Conservation (phyloP, 2,888 invertebrate genomes). For the Morinoia aosen region DNA sequence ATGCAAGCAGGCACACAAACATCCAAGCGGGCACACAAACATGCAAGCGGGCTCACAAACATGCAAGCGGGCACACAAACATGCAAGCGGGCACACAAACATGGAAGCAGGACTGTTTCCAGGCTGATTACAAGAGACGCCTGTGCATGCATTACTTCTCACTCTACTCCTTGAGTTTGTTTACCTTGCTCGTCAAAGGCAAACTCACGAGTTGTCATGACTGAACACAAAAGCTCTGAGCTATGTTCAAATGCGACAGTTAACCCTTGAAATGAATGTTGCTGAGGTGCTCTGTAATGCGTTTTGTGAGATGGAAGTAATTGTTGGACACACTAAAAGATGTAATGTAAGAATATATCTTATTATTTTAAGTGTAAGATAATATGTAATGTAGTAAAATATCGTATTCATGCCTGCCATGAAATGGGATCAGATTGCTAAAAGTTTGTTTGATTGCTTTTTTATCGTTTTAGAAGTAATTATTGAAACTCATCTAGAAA, state of each 20-base stretch:
- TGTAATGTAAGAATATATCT: neutral
- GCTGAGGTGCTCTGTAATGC: neutral
- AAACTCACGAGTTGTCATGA: neutral
- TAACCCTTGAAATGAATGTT: neutral
- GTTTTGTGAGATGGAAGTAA: neutral
- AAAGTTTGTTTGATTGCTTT: too few species aligned
- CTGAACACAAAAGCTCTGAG: neutral
- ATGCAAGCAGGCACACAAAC: too few species aligned
- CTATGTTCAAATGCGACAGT: neutral
- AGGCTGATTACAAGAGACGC: too few species aligned
- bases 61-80: too few species aligned
- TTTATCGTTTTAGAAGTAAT: too few species aligned
- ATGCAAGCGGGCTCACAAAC: too few species aligned
- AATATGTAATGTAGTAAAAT: too few species aligned
- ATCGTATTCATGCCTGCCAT: too few species aligned
- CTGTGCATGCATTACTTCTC: neutral
- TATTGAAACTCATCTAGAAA: too few species aligned
- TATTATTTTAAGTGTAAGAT: neutral
- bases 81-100: too few species aligned
- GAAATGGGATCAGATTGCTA: too few species aligned
- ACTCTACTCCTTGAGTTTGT: neutral
- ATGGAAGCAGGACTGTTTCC: too few species aligned
- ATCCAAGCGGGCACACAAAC: neutral
- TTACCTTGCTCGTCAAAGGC: neutral
- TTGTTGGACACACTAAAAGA: neutral